Evolutionary conservation across 1,140 invertebrate species (phyloP), one percentile per base, ranked within the genome.

Genomic region (Brachionus sp.): DNA sequence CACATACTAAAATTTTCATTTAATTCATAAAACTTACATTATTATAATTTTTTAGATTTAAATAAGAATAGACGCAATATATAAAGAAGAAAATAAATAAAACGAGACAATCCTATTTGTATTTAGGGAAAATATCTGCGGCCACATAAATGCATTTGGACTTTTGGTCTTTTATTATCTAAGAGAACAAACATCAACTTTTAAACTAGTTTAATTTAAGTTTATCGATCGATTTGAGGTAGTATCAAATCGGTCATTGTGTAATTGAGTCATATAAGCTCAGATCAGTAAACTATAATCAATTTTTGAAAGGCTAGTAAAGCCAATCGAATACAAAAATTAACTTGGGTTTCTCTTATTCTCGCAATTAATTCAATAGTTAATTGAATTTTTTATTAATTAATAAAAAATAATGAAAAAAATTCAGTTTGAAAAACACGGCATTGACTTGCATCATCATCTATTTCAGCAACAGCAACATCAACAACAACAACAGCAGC

Each of bases 201-300:
- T 57, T 16, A 57, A n/a, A 16, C n/a, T 46, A n/a, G n/a, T n/a
- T n/a, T n/a, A n/a, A n/a, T n/a, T n/a, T n/a, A n/a, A n/a, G n/a
- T n/a, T n/a, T n/a, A n/a, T n/a, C n/a, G 66, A 70, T 70, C 37
- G 66, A 70, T 70, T 70, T 70, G 66, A 70, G 66, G 66, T 70
- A 70, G 13, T 70, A 70, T 70, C 66, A 70, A 70, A 70, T 70
- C 37, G 35, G 37, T 70, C 66, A 19, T 70, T 70, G 33, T 70
- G 66, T 70, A 70, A 70, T 70, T 70, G 66, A 70, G 66, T 33
- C 25, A 68, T 33, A 33, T 16, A 16, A 50, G n/a, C 9, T 57
- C 16, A 25, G 50, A 70, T 33, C 29, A n/a, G 16, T 2, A 16
- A 57, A 64, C 37, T 5, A 39, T 70, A 16, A 37, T 39, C 6